phyloP scores from a whole-genome alignment of 2,888 invertebrate species.

The Drosophila differens region DNA sequence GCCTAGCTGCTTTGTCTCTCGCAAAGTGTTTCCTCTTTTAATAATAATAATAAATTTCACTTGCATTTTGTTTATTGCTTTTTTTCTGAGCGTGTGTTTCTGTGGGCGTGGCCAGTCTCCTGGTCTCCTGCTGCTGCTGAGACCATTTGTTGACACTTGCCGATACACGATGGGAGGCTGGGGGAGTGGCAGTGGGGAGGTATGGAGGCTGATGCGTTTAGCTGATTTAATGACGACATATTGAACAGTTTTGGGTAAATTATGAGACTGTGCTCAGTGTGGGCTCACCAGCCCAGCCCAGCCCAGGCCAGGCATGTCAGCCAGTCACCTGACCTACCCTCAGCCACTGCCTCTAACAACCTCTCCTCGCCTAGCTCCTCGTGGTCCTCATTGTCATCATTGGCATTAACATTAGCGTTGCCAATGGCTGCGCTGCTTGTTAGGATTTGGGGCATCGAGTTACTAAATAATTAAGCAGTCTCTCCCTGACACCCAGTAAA shows the following conservation, averaged over 20 bases:
- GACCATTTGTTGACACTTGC: slow-evolving; percentile 61
- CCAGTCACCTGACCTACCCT: neutral
- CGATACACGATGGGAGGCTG: slow-evolving; percentile 14
- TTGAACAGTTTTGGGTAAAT: slow-evolving; percentile 68
- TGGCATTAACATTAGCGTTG: slow-evolving; percentile 46
- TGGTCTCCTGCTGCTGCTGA: slow-evolving; percentile 31
- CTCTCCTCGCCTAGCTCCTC: neutral
- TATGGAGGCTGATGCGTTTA: neutral
- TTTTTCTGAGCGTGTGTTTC: neutral
- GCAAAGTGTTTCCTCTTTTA: neutral
- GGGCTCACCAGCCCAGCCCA: neutral
- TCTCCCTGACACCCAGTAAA: slow-evolving; percentile 40
- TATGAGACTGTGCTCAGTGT: slow-evolving; percentile 44
- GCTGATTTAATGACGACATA: slow-evolving; percentile 70
- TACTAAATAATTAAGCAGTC: slow-evolving; percentile 76
- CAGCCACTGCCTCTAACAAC: neutral
- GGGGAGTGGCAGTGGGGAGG: neutral
- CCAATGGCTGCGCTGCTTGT: slow-evolving; percentile 54
- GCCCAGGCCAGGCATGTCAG: neutral
- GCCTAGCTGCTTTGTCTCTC: neutral
- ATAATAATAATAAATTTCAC: neutral
- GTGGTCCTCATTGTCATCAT: slow-evolving; percentile 14
- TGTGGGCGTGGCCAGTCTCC: slow-evolving; percentile 13
- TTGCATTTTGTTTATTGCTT: no score
- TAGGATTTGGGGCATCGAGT: slow-evolving; percentile 65